These are phyloP conservation scores for Hylaeus anthracinus DNA, from an alignment of 1,140 invertebrate genomes.

Conservation along the genomic window DNA sequence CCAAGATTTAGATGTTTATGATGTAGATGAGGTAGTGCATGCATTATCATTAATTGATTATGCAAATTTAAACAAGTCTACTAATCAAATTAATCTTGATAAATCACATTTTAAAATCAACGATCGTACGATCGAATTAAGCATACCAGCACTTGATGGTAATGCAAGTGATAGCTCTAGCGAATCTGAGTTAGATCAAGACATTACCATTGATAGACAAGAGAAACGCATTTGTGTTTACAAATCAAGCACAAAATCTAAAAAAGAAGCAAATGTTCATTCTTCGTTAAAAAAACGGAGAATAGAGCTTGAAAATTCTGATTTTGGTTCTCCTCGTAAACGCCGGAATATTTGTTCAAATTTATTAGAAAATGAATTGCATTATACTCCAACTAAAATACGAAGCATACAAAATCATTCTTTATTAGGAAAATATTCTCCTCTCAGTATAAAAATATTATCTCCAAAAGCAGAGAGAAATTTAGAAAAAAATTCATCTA, in stretches of 20 bases:
- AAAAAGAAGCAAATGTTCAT: slow-evolving; percentile 6
- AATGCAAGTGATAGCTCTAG: slow-evolving; percentile 39
- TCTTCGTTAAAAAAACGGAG: slow-evolving; percentile 69
- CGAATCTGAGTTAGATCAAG: slow-evolving; percentile 61
- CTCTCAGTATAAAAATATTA: slow-evolving; percentile 71
- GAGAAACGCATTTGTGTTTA: slow-evolving; percentile 71
- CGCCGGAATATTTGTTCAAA: slow-evolving; percentile 16
- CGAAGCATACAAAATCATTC: slow-evolving; percentile 49
- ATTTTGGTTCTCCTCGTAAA: slow-evolving; percentile 27
- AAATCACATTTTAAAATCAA: neutral
- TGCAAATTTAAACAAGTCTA: neutral
- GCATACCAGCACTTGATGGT: slow-evolving; percentile 42
- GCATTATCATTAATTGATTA: slow-evolving; percentile 7
- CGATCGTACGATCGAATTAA: slow-evolving; percentile 7
- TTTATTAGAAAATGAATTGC: slow-evolving; percentile 41
- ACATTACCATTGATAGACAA: slow-evolving; percentile 64
- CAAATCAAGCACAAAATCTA: slow-evolving; percentile 48
- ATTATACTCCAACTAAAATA: slow-evolving; percentile 57
- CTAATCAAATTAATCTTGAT: slow-evolving; percentile 4
- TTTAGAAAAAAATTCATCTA: slow-evolving; percentile 25
- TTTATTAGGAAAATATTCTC: slow-evolving; percentile 68
- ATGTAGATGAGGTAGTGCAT: slow-evolving; percentile 31
- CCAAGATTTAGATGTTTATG: slow-evolving; percentile 52
- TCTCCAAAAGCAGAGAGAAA: slow-evolving; percentile 66
- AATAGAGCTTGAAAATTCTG: slow-evolving; percentile 1